Conservation (phyloP, 2,888 invertebrate genomes). For the Andrena camellia region DNA sequence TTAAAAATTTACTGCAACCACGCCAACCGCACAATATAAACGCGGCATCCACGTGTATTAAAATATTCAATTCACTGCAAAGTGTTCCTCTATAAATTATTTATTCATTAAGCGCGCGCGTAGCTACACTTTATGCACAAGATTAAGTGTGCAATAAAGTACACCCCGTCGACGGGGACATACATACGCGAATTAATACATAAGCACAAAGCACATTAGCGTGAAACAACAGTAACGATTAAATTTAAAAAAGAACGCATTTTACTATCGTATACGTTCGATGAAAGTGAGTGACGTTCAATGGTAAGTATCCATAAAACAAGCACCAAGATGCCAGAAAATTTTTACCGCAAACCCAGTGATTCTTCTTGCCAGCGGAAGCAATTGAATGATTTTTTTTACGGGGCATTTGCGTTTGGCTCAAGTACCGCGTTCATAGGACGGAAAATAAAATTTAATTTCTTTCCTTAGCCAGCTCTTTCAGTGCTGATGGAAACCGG, state of each 20-base stretch:
- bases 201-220: too few relatives aligned
- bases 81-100: neutral
- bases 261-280: neutral
- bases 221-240: too few relatives aligned
- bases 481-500: constrained; percentile 26
- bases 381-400: constrained; percentile 22
- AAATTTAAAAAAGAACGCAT: too few relatives aligned
- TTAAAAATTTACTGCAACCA: constrained; percentile 18
- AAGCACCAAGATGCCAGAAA: neutral
- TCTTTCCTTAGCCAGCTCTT: neutral
- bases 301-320: neutral
- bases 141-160: too few relatives aligned
- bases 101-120: neutral
- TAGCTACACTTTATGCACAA: too few relatives aligned
- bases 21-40: constrained; percentile 3
- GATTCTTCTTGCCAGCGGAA: constrained; percentile 3
- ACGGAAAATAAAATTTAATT: constrained; percentile 51
- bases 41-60: neutral
- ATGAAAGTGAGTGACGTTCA: neutral
- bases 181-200: too few relatives aligned
- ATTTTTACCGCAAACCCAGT: neutral
- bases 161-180: too few relatives aligned
- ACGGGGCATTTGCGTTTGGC: constrained; percentile 38
- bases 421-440: constrained; percentile 21
- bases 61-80: neutral